A percentile compares a stretch with the other conserved stretches of the same genome.
Conservation (phyloP, 2,888 invertebrate species). For the Oasisia sp. region DNA sequence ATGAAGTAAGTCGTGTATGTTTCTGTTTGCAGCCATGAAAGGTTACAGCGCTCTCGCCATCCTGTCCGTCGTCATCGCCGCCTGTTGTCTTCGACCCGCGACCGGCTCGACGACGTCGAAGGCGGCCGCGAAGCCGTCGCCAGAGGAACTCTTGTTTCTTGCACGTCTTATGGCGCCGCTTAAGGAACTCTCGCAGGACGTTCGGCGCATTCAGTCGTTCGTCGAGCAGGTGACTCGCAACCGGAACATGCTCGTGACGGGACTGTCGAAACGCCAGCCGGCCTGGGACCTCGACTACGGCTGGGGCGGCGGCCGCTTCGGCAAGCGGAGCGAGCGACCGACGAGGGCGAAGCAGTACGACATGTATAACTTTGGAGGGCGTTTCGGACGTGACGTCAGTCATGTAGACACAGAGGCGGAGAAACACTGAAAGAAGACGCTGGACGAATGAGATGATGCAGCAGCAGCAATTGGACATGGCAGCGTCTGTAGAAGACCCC, state of each 20-base stretch:
- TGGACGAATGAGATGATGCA: background rate
- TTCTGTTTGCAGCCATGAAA: background rate
- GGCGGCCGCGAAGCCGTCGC: background rate
- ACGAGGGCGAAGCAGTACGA: conserved; percentile 36
- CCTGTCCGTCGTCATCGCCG: background rate
- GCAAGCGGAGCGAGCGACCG: conserved; percentile 52
- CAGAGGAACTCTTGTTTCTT: background rate
- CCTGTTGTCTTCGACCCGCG: background rate
- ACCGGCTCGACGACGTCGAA: background rate
- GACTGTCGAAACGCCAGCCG: conserved; percentile 51
- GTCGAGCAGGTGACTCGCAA: background rate
- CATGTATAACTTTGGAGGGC: conserved; percentile 55
- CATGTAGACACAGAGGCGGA: background rate
- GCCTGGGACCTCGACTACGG: conserved; percentile 62
- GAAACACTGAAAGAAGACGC: background rate
- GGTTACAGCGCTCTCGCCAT: background rate
- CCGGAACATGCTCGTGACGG: background rate
- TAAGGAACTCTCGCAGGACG: background rate
- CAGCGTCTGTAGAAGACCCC: background rate
- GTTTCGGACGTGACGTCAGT: conserved; percentile 56
- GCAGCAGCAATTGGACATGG: conserved; percentile 1
- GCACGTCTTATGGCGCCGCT: background rate
- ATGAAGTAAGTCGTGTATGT: background rate
- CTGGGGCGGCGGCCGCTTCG: conserved; percentile 61
- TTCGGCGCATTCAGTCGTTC: background rate